Conservation (phyloP, 23 tunicate genomes). For the Halocynthia aurantium region DNA sequence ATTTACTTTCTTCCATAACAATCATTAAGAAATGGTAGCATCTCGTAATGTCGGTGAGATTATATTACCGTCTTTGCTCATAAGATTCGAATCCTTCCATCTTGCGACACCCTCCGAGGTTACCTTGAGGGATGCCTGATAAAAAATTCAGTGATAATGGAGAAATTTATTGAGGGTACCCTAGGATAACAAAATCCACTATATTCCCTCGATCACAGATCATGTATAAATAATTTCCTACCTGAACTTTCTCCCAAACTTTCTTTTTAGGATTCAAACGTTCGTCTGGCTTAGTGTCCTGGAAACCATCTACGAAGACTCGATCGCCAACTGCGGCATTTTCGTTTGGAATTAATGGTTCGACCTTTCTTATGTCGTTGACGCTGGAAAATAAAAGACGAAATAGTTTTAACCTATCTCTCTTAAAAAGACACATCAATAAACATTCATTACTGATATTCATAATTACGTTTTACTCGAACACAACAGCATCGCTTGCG, state of each 20-base stretch:
- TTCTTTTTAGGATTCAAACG: constrained; percentile 76
- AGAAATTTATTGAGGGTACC: not conserved
- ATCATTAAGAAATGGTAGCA: constrained; percentile 42
- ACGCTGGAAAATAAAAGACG: constrained; percentile 22
- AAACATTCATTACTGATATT: not conserved
- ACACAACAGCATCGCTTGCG: constrained; percentile 96
- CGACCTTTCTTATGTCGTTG: constrained; percentile 42
- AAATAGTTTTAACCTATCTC: not conserved
- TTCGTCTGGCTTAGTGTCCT: constrained; percentile 46
- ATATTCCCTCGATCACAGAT: no score
- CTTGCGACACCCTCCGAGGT: constrained; percentile 51
- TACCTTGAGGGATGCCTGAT: constrained; percentile 57
- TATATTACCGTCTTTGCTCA: constrained; percentile 48
- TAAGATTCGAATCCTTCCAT: constrained; percentile 48
- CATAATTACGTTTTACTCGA: constrained; percentile 61
- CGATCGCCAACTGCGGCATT: constrained; percentile 59
- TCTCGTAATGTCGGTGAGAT: constrained; percentile 48
- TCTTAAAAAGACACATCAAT: not conserved
- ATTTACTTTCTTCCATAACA: no score
- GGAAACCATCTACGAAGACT: constrained; percentile 63
- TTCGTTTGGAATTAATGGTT: constrained; percentile 76
- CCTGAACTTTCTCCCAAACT: constrained; percentile 93
- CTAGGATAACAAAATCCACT: not conserved
- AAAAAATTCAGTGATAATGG: not conserved
- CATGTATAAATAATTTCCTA: not conserved